Evolutionary conservation across 2,888 invertebrate genomes (phyloP).

Genomic region (Xestoiulus laeticollis): DNA sequence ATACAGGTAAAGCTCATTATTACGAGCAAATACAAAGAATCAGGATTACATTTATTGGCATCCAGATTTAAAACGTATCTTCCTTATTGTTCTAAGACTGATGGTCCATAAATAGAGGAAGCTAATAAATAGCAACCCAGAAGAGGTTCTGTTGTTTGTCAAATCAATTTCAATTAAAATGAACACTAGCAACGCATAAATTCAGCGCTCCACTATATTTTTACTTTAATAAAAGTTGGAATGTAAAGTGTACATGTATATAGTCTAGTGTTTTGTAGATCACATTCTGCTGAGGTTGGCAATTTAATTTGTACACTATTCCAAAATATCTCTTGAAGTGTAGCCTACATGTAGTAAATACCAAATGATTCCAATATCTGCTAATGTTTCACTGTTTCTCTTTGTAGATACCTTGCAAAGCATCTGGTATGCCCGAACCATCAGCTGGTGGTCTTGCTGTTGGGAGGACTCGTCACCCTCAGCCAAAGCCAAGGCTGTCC

Average conservation of each 20-base stretch:
- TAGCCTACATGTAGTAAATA: too few species aligned
- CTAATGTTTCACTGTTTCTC: background rate
- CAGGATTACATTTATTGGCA: conserved; percentile 35
- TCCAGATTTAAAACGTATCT: background rate
- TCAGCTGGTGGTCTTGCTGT: conserved; percentile 40
- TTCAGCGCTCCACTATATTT: too few species aligned
- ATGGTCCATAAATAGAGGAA: background rate
- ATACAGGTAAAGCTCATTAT: background rate
- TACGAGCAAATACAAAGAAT: background rate
- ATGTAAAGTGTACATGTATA: too few species aligned
- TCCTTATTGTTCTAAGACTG: background rate
- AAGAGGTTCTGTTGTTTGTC: background rate
- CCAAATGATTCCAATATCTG: too few species aligned
- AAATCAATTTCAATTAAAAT: too few species aligned
- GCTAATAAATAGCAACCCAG: background rate
- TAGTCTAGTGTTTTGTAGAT: too few species aligned
- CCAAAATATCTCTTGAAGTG: too few species aligned
- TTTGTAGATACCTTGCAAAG: background rate
- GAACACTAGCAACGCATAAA: too few species aligned
- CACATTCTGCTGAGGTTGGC: too few species aligned
- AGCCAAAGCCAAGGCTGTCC: conserved; percentile 54
- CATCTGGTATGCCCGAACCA: conserved; percentile 45
- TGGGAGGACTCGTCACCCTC: conserved; percentile 46
- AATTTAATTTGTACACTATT: too few species aligned
- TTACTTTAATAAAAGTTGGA: too few species aligned